Percentiles rank a stretch among this genome's conserved stretches.
phyloP scores from a whole-genome alignment of 2,113 vertebrate genomes.

The Paraplagusia blochii region DNA sequence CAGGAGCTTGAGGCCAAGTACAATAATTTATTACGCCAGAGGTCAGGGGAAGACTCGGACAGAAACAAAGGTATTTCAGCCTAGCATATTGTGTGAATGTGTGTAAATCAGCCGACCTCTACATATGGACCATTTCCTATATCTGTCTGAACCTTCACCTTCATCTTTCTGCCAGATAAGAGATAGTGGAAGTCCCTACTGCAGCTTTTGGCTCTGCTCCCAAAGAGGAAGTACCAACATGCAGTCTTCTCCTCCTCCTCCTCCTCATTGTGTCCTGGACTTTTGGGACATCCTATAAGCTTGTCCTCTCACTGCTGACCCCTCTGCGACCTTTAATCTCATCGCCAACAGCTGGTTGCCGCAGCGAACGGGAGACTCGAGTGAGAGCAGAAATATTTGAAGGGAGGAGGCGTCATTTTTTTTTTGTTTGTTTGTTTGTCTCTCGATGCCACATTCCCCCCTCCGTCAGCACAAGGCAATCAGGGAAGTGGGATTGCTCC shows the following conservation, averaged over 20 bases:
- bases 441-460: conserved; percentile 23
- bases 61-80: conserved; percentile 82
- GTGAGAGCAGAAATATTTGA: conserved; percentile 45
- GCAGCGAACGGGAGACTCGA: conserved; percentile 57
- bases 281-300: conserved; percentile 68
- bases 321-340: conserved; percentile 18
- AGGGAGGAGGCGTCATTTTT: conserved; percentile 45
- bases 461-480: conserved; percentile 73
- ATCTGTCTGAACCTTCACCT: conserved; percentile 13
- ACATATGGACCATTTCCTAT: not conserved
- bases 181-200: conserved; percentile 63
- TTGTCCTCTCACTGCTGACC: conserved; percentile 71
- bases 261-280: conserved; percentile 60
- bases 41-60: conserved; percentile 78
- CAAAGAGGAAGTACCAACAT: conserved; percentile 53
- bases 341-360: conserved; percentile 30
- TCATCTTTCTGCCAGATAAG: conserved; percentile 60
- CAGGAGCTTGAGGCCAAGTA: conserved; percentile 93
- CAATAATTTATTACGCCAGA: conserved; percentile 82
- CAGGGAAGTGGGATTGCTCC: conserved; percentile 69
- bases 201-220: conserved; percentile 41
- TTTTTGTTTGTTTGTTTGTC: too few relatives aligned
- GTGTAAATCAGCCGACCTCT: not conserved
- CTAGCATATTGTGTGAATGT: not conserved
- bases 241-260: conserved; percentile 46